Evolutionary conservation across 2,797 vertebrate species (phyloP), one percentile per base, ranked within the genome.

Genomic region (Mus spretus): DNA sequence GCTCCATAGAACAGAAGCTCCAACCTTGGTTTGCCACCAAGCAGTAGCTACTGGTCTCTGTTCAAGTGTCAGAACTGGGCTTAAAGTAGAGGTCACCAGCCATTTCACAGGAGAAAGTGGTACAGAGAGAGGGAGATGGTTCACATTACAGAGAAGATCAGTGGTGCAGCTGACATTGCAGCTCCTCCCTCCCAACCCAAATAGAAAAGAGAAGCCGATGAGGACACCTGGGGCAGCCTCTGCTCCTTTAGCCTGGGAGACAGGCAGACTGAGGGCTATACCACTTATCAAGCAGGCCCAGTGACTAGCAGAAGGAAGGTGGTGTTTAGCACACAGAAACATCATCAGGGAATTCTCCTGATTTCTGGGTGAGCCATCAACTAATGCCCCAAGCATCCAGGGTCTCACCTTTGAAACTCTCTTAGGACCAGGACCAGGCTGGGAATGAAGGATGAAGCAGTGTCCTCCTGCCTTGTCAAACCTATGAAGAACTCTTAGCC

Each of bases 101-200:
- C n/a, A 44, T 81, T 81, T 91, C 53, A 70, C 31, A 1, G 92
- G 44, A 89, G 89, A 20, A 93, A 91, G 77, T 9, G 50, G 14
- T 26, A 44, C 83, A 91, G 63, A 88, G 55, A 91, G 10, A 89
- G 44, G n/a, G 11, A 67, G 53, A 50, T 44, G n/a, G 78, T 15
- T 11, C 31, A 72, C 34, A 6, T 72, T 11, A 74, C 57, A 67
- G 65, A 26, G 6, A 61, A 89, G 34, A 20, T 14, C 8, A 24
- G 2, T 63, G 50, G 22, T 57, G 0, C 84, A 77, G 13, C 34
- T 24, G 47, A 67, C 37, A n/a, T 34, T n/a, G 31, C 59, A 81
- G 28, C 24, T 67, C 47, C 31, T 70, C 20, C 55, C 12, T 70
- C 70, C 28, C 3, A n/a, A 65, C 44, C 83, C 87, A 44, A 28